These are phyloP conservation scores for Resseliella maxima DNA, from an alignment of 2,888 invertebrate species.

Conservation along the genomic window DNA sequence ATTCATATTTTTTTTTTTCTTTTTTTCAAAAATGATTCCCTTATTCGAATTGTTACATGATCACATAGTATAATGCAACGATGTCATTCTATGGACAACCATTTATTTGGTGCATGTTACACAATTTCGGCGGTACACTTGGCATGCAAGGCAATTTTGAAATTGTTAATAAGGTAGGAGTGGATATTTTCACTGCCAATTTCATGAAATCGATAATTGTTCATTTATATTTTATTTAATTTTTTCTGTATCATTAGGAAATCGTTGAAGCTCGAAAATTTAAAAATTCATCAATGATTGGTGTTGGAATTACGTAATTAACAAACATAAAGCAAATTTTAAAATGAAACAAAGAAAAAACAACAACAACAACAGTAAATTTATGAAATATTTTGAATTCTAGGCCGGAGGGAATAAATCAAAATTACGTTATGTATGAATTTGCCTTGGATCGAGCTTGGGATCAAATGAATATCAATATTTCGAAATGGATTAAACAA, in stretches of 20 bases:
- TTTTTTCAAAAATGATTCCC: no score
- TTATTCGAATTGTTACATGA: no score
- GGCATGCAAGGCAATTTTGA: conserved; percentile 90
- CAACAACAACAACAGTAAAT: no score
- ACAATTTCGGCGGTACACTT: conserved; percentile 93
- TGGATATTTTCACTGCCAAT: no score
- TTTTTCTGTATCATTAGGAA: no score
- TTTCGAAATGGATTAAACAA: conserved; percentile 73
- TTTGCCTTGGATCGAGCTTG: conserved; percentile 88
- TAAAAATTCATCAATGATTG: conserved; percentile 35
- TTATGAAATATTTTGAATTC: no score
- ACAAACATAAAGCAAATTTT: no score
- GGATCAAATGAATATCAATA: conserved; percentile 72
- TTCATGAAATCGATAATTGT: no score
- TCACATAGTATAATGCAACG: conserved; percentile 78
- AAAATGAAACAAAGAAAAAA: no score
- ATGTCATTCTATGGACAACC: conserved; percentile 92
- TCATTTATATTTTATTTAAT: no score
- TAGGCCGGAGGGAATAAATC: conserved; percentile 96
- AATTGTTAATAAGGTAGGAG: conserved; percentile 73
- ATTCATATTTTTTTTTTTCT: no score
- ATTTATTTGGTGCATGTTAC: conserved; percentile 97
- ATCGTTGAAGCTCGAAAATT: conserved; percentile 60
- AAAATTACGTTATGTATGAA: conserved; percentile 94
- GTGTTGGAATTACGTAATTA: conserved; percentile 53